These are phyloP conservation scores for Paracyclopina nana DNA, from an alignment of 1,140 invertebrate genomes.

Conservation along the genomic window DNA sequence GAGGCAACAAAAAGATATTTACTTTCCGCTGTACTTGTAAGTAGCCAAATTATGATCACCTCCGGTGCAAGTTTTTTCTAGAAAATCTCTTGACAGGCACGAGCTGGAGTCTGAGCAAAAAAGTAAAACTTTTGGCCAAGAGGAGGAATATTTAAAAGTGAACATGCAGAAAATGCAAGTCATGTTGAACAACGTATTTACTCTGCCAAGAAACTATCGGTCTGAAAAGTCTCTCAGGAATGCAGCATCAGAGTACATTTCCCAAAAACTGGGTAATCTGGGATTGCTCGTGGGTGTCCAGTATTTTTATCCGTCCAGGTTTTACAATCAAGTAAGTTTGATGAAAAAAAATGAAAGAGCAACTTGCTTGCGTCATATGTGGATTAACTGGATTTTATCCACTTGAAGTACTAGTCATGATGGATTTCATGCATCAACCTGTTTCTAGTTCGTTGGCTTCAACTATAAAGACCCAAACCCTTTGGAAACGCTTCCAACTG, in stretches of 20 bases:
- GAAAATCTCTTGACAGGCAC: too few relatives aligned
- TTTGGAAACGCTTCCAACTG: slow-evolving; percentile 15
- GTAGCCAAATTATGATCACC: too few relatives aligned
- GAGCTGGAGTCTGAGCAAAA: too few relatives aligned
- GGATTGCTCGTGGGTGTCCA: not conserved
- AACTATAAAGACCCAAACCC: too few relatives aligned
- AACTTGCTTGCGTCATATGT: not conserved
- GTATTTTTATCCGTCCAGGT: not conserved
- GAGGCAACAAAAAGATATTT: too few relatives aligned
- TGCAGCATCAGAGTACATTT: not conserved
- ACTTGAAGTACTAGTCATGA: too few relatives aligned
- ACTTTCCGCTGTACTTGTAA: too few relatives aligned
- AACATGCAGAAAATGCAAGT: not conserved
- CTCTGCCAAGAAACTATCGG: not conserved
- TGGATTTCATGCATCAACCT: not conserved
- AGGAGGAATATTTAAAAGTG: too few relatives aligned
- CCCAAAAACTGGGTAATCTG: not conserved
- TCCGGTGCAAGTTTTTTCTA: too few relatives aligned
- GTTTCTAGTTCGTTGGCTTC: not conserved
- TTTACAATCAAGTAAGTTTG: not conserved
- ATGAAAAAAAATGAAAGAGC: not conserved
- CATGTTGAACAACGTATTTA: not conserved
- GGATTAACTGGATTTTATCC: not conserved
- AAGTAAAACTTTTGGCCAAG: too few relatives aligned
- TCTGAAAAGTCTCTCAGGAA: not conserved